Conservation (phyloP, 2,113 vertebrate species). For the Andinoacara biseriatus region DNA sequence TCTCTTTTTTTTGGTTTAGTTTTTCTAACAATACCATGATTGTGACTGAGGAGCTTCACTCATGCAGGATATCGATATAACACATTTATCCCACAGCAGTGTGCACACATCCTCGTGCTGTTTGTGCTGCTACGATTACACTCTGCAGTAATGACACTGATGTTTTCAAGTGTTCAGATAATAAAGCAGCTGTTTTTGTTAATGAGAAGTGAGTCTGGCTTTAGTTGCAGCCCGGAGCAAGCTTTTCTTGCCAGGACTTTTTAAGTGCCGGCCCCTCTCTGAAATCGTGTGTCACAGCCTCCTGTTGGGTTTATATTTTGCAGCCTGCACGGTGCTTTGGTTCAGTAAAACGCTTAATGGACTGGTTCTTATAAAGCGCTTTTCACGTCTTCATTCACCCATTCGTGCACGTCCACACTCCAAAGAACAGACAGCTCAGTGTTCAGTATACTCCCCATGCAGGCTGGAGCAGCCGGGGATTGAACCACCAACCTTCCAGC, state of each 20-base stretch:
- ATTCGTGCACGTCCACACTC: too few relatives aligned
- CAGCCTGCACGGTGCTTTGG: background rate
- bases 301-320: constrained; percentile 19
- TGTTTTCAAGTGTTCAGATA: constrained; percentile 45
- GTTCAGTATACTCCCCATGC: too few relatives aligned
- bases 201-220: constrained; percentile 1
- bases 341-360: too few relatives aligned
- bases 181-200: constrained; percentile 51
- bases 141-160: constrained; percentile 20
- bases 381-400: too few relatives aligned
- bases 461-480: too few relatives aligned
- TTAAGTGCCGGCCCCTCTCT: background rate
- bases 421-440: too few relatives aligned
- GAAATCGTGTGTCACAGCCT: background rate
- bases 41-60: too few relatives aligned
- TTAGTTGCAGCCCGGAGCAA: constrained; percentile 24
- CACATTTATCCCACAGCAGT: background rate
- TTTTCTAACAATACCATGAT: background rate
- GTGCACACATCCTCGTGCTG: background rate
- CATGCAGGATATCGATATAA: too few relatives aligned
- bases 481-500: too few relatives aligned
- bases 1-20: background rate
- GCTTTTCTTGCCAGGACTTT: background rate
- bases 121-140: background rate
- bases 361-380: too few relatives aligned